Evolutionary conservation across 1,140 invertebrate genomes (phyloP), one percentile per base, ranked within the genome.

Genomic region (Nautilus pompilius): DNA sequence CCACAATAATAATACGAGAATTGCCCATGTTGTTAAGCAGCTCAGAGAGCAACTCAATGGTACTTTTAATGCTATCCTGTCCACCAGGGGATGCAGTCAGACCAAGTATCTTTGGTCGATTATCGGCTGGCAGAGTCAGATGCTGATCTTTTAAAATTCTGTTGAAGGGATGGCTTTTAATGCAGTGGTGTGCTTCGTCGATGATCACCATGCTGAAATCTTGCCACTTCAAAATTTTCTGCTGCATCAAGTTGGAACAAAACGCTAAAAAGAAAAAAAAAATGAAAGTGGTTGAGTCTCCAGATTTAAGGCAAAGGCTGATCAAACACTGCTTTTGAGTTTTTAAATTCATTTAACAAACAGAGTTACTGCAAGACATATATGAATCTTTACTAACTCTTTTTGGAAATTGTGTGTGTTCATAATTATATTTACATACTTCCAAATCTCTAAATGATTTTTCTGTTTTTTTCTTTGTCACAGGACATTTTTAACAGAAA

Each of bases 71-170:
- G 10, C 70, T 73, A 13, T 62, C 55, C 33, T 70, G 67, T 15
- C 78, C 77, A 48, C 77, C 78, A 17, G 78, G 78, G 22, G 78
- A 80, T 22, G 78, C 78, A 13, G 78, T 79, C 32, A 80, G 68
- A 1, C 77, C 78, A 1, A 80, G 66, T n/a, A 79, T 32, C 61
- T 76, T 76, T 36, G 74, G 73, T 22, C 68, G 58, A 13, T 32
- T 34, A 24, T 58, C 48, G 22, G 33, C 17, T 5, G 55, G 8
- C 13, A 63, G 29, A 20, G 28, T 41, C 13, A 24, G 49, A 49
- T 77, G 73, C 33, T 69, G 63, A 2, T 48, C 63, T 1, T 58
- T 26, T 13, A 78, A 58, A 1, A 79, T 60, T 4, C 30, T 60
- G 56, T 71, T 74, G 56, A 71, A 80, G 8, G 77, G 76, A 55